Conservation (phyloP, 2,797 vertebrate genomes). For the Girardinus metallicus region DNA sequence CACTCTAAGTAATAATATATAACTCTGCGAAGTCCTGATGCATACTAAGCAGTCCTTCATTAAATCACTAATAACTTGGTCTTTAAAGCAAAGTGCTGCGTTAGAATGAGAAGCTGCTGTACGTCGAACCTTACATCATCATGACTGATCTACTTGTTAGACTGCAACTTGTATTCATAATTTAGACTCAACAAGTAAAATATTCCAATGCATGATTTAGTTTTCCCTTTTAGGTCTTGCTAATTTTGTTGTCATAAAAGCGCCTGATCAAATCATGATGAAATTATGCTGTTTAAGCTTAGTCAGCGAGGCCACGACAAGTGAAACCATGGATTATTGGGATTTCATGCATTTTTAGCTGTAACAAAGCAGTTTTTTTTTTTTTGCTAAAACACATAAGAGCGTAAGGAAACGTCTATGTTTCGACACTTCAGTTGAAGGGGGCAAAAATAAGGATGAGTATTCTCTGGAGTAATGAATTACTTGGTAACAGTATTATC, state of each 20-base stretch:
- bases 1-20: neutral
- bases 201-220: neutral
- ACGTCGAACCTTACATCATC: neutral
- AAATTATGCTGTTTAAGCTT: neutral
- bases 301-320: neutral
- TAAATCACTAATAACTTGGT: conserved; percentile 5
- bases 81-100: neutral
- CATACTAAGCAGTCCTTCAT: conserved; percentile 4
- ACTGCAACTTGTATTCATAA: neutral
- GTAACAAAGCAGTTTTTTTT: neutral
- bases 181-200: neutral
- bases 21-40: neutral
- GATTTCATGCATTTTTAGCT: neutral
- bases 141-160: neutral
- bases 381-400: neutral
- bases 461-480: conserved; percentile 8
- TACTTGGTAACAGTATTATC: neutral
- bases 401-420: too few relatives aligned
- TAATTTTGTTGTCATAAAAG: neutral
- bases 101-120: neutral
- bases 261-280: neutral
- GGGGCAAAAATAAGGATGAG: neutral
- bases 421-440: neutral
- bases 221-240: neutral
- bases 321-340: neutral